phyloP scores from a whole-genome alignment of 1,140 invertebrate species.

The Neotoxoptera formosana region DNA sequence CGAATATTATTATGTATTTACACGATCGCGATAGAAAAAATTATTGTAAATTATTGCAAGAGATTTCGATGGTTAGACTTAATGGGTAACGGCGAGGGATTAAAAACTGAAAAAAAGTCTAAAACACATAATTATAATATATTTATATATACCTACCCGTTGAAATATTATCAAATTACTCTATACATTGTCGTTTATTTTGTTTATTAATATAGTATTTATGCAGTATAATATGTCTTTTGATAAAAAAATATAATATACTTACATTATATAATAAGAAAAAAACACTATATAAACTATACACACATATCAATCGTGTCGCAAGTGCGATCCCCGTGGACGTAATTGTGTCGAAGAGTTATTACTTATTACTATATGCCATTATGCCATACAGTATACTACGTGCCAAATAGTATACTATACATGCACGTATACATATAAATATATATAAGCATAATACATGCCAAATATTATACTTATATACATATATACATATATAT shows the following conservation, averaged over 20 bases:
- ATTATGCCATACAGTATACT: too few species aligned
- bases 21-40: background rate
- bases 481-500: too few species aligned
- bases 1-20: conserved; percentile 22
- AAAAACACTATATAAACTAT: background rate
- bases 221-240: background rate
- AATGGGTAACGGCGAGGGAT: conserved; percentile 1
- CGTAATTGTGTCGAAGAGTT: background rate
- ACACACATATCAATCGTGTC: background rate
- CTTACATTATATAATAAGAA: background rate
- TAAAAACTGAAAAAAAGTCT: background rate
- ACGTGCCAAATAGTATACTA: too few species aligned
- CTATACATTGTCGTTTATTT: background rate
- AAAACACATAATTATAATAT: background rate
- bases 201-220: background rate
- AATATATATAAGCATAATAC: too few species aligned
- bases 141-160: background rate
- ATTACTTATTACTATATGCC: too few species aligned
- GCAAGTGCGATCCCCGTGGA: background rate
- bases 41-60: background rate
- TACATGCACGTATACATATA: too few species aligned
- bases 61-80: background rate
- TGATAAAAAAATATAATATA: conserved; percentile 25
- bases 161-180: background rate
- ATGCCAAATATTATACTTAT: too few species aligned